These are phyloP conservation scores for Anseranas semipalmata DNA, from an alignment of 2,113 vertebrate genomes.

Conservation along the genomic window DNA sequence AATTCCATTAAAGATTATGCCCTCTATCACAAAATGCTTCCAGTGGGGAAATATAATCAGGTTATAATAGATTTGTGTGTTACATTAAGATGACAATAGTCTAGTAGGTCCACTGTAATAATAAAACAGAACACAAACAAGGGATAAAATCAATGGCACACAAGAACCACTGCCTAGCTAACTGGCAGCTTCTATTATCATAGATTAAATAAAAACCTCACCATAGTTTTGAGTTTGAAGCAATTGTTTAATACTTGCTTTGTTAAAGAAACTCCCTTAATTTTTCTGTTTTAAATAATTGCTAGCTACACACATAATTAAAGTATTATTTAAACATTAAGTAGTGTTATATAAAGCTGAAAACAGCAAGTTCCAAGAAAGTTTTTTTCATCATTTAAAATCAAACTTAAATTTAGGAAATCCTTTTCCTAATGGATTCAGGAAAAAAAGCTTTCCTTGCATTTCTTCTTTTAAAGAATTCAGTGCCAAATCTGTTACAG, in stretches of 20 bases:
- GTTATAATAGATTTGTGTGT: slow-evolving; percentile 90
- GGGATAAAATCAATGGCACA: slow-evolving; percentile 81
- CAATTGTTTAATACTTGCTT: slow-evolving; percentile 43
- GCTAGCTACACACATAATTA: slow-evolving; percentile 27
- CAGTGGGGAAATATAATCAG: slow-evolving; percentile 88
- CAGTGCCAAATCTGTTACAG: neutral
- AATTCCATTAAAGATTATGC: slow-evolving; percentile 92
- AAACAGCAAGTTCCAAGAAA: neutral
- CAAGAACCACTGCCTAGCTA: slow-evolving; percentile 76
- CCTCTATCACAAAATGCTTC: slow-evolving; percentile 88
- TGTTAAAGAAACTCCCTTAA: neutral
- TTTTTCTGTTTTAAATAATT: slow-evolving; percentile 25
- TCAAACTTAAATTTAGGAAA: neutral
- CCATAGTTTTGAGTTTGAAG: slow-evolving; percentile 35
- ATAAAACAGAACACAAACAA: slow-evolving; percentile 81
- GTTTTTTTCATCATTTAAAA: neutral
- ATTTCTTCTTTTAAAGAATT: neutral
- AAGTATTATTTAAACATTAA: slow-evolving; percentile 48
- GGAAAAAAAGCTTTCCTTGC: neutral
- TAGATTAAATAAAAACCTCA: slow-evolving; percentile 57
- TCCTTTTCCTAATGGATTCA: neutral
- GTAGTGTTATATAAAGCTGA: neutral
- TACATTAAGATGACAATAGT: slow-evolving; percentile 83
- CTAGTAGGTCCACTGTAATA: slow-evolving; percentile 86
- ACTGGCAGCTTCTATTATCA: slow-evolving; percentile 78